Base-by-base conservation (phyloP, 37 sponge, comb jelly and placozoan genomes). In the Cladorhizidae sp. region DNA sequence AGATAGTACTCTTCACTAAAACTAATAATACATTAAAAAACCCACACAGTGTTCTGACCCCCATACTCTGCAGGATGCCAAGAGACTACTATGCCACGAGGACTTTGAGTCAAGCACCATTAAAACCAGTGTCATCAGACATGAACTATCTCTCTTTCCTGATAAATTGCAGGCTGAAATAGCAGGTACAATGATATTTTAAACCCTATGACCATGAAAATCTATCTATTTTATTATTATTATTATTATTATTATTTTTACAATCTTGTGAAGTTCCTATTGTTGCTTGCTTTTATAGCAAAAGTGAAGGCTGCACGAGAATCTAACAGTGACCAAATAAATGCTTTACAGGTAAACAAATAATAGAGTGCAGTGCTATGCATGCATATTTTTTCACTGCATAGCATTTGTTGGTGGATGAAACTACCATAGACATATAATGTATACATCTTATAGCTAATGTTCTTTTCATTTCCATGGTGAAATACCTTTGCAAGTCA, bases 21-120 rank as follows among this genome's bases (percentile, higher is more conserved):
- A 28, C 25, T 11, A 23, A 23, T 23, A 28, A 28, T 31, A 28
- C 18, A 64, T 64, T 14, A 28, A 14, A 69, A 5, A 7, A 28
- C 21, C 7, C 40, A 69, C 17, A 40, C 33, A 22, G 20, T 28
- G 20, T 17, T 54, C 17, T 20, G 17, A 54, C 17, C 2, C n/a
- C 64, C 42, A n/a, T n/a, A n/a, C n/a, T n/a, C n/a, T n/a, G 17
- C 51, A 88, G 88, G 83, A 88, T 69, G 28, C 58, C 25, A 76
- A 77, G 51, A 42, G 88, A 57, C 64, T 62, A 42, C 56, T 58
- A 31, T 83, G 78, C 59, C 88, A 88, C 57, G 83, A 88, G 71
- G 22, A 64, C 14, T 67, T 88, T 20, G 88, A 88, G 50, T 67
- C 77, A 14, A 83, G 82, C 64, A 88, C 88, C 1, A 88, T 88